phyloP scores from a whole-genome alignment of 2,113 vertebrate species.

The Oncorhynchus nerka region DNA sequence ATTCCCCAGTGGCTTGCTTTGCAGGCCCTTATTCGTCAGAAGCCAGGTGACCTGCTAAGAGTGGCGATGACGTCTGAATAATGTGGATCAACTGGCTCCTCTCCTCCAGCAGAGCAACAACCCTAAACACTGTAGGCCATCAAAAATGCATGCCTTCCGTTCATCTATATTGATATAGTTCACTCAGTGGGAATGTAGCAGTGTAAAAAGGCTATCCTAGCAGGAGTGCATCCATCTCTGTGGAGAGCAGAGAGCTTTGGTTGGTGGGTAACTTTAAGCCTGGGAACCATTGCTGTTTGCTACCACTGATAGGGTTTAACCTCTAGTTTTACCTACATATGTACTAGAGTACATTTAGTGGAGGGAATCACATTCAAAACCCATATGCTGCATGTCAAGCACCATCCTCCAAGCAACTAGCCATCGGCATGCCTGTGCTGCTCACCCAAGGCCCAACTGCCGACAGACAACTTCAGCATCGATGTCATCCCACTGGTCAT shows the following conservation, averaged over 20 bases:
- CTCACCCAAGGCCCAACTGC: slow-evolving; percentile 81
- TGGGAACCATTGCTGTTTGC: neutral
- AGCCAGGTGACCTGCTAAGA: neutral
- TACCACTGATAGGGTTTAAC: neutral
- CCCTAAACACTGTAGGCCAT: slow-evolving; percentile 8
- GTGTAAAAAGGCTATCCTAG: neutral
- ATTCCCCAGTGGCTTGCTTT: neutral
- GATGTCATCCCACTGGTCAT: slow-evolving; percentile 81
- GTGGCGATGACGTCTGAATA: neutral
- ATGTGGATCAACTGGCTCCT: neutral
- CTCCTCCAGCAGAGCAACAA: slow-evolving; percentile 12
- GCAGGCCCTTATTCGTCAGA: neutral
- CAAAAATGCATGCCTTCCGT: slow-evolving; percentile 31
- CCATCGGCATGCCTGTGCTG: neutral
- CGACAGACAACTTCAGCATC: slow-evolving; percentile 87
- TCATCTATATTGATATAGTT: slow-evolving; percentile 45
- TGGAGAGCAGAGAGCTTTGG: too few relatives aligned
- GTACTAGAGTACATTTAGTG: too few relatives aligned
- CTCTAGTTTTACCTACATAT: neutral
- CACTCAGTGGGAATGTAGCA: slow-evolving; percentile 11
- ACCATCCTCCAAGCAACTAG: too few relatives aligned
- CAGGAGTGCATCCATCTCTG: neutral
- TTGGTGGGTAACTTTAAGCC: neutral
- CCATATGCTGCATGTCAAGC: too few relatives aligned
- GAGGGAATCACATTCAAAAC: too few relatives aligned